phyloP scores from a whole-genome alignment of 2,113 vertebrate genomes.

The Pipa parva region DNA sequence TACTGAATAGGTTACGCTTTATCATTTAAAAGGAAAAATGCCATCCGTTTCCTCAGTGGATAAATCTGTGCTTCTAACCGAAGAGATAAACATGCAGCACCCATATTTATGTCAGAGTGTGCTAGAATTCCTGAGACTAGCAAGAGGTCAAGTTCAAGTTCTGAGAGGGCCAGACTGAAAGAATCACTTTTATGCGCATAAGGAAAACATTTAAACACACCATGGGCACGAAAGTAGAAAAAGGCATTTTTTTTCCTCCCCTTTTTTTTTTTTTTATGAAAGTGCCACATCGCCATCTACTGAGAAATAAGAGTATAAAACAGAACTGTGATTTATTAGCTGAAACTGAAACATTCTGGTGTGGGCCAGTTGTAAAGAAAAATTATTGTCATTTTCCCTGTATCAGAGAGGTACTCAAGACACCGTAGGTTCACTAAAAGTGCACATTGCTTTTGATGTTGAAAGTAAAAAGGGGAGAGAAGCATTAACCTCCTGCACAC shows the following conservation, averaged over 20 bases:
- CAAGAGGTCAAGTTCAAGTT: slow-evolving; percentile 42
- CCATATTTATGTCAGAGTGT: slow-evolving; percentile 14
- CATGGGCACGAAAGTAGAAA: slow-evolving; percentile 5
- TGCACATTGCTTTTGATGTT: slow-evolving; percentile 58
- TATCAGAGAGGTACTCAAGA: slow-evolving; percentile 56
- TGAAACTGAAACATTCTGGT: slow-evolving; percentile 56
- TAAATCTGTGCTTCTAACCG: slow-evolving; percentile 15
- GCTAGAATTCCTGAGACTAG: slow-evolving; percentile 33
- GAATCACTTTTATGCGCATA: slow-evolving; percentile 40
- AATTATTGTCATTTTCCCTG: slow-evolving; percentile 50
- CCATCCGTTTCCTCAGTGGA: slow-evolving; percentile 8
- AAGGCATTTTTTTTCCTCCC: slow-evolving; percentile 4
- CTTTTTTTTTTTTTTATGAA: slow-evolving; percentile 32
- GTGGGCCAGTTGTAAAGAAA: slow-evolving; percentile 56
- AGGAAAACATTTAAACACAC: slow-evolving; percentile 40
- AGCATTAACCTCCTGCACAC: slow-evolving; percentile 53
- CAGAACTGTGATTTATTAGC: slow-evolving; percentile 53
- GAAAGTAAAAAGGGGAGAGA: slow-evolving; percentile 42
- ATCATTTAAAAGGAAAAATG: not conserved
- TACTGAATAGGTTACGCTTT: no score
- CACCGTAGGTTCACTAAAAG: slow-evolving; percentile 55
- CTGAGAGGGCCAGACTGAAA: slow-evolving; percentile 38
- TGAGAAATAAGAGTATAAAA: slow-evolving; percentile 51
- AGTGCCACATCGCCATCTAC: slow-evolving; percentile 57
- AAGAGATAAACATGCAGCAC: slow-evolving; percentile 31